phyloP scores from a whole-genome alignment of 2,888 invertebrate species.

The Petrophora chlorosata region DNA sequence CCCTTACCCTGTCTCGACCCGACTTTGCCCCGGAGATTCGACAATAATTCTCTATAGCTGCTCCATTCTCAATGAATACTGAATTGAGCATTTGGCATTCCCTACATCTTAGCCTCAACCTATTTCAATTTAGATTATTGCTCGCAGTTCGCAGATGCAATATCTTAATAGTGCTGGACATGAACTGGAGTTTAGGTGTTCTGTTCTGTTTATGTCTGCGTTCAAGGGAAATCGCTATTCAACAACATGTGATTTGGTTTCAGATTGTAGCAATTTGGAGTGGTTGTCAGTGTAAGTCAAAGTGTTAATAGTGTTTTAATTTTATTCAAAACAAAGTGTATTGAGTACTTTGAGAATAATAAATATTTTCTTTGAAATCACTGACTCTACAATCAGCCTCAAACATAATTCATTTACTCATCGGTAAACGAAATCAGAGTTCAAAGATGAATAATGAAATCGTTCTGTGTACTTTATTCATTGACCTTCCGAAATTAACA shows the following conservation, averaged over 20 bases:
- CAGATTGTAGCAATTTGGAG: not conserved
- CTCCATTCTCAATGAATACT: constrained; percentile 78
- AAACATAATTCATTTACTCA: constrained; percentile 31
- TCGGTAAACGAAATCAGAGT: constrained; percentile 58
- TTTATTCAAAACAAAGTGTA: no score
- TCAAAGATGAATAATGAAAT: constrained; percentile 69
- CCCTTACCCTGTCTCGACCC: constrained; percentile 39
- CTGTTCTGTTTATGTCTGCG: constrained; percentile 6
- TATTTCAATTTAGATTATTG: constrained; percentile 80
- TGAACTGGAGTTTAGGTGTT: constrained; percentile 18
- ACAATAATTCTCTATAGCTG: constrained; percentile 78
- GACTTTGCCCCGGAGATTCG: constrained; percentile 72
- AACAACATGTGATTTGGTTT: not conserved
- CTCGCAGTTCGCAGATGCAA: constrained; percentile 50
- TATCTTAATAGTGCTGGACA: constrained; percentile 52
- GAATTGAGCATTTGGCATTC: constrained; percentile 56
- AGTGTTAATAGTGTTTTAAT: no score
- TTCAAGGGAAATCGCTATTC: not conserved
- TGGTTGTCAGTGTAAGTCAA: no score
- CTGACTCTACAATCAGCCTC: not conserved
- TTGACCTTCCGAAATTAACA: constrained; percentile 77
- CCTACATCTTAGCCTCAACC: constrained; percentile 62
- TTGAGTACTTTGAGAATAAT: no score
- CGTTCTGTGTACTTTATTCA: constrained; percentile 71
- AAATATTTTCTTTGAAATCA: no score